Evolutionary conservation across 37 sponge, comb jelly and placozoan genomes (phyloP).

Genomic region (Aphrocallistes beatrix): DNA sequence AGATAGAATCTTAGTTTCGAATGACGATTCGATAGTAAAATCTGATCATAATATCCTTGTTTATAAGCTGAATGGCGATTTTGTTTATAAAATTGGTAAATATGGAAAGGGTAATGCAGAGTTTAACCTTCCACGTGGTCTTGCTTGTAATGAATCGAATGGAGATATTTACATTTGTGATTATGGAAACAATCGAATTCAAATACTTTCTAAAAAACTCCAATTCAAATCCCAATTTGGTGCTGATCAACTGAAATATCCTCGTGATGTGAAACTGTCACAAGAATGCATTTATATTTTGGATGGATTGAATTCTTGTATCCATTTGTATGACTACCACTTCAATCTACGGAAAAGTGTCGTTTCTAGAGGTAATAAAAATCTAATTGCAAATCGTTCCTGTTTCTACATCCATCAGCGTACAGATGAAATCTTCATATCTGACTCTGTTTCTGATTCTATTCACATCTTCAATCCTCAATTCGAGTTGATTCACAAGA

Average conservation of each 20-base stretch:
- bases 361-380: neutral
- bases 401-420: neutral
- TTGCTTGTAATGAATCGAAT: neutral
- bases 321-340: neutral
- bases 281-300: neutral
- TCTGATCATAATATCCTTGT: neutral
- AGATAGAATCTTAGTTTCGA: neutral
- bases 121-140: neutral
- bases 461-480: neutral
- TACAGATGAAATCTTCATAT: neutral
- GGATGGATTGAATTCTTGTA: neutral
- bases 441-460: neutral
- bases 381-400: neutral
- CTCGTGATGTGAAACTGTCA: neutral
- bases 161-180: neutral
- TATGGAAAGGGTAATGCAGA: neutral
- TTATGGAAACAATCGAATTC: neutral
- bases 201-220: too few species aligned
- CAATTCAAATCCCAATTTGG: neutral
- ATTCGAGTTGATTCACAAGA: neutral
- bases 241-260: neutral
- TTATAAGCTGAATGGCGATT: neutral
- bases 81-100: neutral
- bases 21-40: too few species aligned
- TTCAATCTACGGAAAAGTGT: neutral